Conservation (phyloP, 2,888 invertebrate species). For the Chymomyza fuscimana region DNA sequence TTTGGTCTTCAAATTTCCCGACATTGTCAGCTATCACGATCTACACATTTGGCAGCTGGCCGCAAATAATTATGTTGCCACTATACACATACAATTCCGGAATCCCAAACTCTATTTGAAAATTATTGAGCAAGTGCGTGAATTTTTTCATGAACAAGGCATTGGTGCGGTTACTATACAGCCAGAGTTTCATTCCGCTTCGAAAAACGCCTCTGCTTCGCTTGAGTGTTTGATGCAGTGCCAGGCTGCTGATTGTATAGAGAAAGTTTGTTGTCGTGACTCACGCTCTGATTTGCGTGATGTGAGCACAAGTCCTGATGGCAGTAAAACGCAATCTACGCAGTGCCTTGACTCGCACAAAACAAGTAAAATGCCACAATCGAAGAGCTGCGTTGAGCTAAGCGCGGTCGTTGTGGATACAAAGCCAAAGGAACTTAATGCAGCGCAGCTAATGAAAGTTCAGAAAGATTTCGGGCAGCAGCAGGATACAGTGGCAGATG, state of each 20-base stretch:
- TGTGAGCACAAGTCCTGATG: slow-evolving; percentile 54
- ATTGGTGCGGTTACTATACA: slow-evolving; percentile 92
- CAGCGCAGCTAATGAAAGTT: slow-evolving; percentile 38
- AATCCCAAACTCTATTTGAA: slow-evolving; percentile 83
- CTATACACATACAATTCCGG: slow-evolving; percentile 89
- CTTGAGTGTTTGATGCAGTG: slow-evolving; percentile 76
- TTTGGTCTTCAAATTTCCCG: slow-evolving; percentile 84
- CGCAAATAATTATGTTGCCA: slow-evolving; percentile 88
- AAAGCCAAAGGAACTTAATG: slow-evolving; percentile 47
- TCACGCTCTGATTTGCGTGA: slow-evolving; percentile 72
- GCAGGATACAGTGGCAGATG: neutral
- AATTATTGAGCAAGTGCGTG: slow-evolving; percentile 83
- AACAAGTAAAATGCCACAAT: slow-evolving; percentile 16
- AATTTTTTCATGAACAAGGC: slow-evolving; percentile 89
- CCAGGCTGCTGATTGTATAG: slow-evolving; percentile 70
- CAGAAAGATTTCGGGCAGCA: neutral
- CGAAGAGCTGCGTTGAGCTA: slow-evolving; percentile 55
- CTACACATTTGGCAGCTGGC: slow-evolving; percentile 94
- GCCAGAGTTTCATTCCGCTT: slow-evolving; percentile 85
- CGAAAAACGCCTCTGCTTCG: slow-evolving; percentile 60
- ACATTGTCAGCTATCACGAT: slow-evolving; percentile 89
- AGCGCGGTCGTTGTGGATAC: slow-evolving; percentile 46
- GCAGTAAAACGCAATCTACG: slow-evolving; percentile 18
- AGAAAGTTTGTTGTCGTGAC: slow-evolving; percentile 77
- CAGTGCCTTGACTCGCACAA: slow-evolving; percentile 27